These are phyloP conservation scores for Chaetophractus vellerosus DNA, from an alignment of 2,797 vertebrate species.

Conservation along the genomic window DNA sequence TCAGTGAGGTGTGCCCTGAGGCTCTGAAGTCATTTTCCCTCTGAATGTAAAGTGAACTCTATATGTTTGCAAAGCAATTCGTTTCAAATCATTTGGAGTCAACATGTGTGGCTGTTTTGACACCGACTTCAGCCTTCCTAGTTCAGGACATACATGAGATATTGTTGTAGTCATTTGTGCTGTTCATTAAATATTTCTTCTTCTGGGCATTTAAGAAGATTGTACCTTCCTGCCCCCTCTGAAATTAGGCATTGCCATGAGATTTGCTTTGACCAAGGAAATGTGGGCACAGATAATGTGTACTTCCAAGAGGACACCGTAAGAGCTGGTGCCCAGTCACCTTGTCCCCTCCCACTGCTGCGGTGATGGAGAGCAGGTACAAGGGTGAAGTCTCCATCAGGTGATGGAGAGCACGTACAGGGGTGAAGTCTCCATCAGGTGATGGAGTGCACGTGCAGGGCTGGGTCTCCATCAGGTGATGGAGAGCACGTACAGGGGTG, in stretches of 20 bases:
- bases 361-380: no score
- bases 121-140: not conserved
- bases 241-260: not conserved
- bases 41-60: not conserved
- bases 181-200: not conserved
- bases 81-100: not conserved
- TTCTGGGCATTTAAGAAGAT: not conserved
- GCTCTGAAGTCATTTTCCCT: not conserved
- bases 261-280: not conserved
- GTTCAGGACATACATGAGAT: not conserved
- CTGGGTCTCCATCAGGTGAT: not conserved
- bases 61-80: not conserved
- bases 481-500: fast-evolving
- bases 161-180: not conserved
- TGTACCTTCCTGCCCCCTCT: not conserved
- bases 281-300: not conserved
- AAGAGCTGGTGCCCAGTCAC: fast-evolving
- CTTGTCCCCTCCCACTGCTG: fast-evolving
- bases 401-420: not conserved
- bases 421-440: not conserved
- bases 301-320: not conserved
- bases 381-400: no score
- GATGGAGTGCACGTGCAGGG: no score
- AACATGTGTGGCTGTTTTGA: not conserved
- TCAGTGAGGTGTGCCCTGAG: not conserved